These are phyloP conservation scores for Aphrocallistes beatrix DNA, from an alignment of 37 sponge, comb jelly and placozoan species.

Conservation along the genomic window DNA sequence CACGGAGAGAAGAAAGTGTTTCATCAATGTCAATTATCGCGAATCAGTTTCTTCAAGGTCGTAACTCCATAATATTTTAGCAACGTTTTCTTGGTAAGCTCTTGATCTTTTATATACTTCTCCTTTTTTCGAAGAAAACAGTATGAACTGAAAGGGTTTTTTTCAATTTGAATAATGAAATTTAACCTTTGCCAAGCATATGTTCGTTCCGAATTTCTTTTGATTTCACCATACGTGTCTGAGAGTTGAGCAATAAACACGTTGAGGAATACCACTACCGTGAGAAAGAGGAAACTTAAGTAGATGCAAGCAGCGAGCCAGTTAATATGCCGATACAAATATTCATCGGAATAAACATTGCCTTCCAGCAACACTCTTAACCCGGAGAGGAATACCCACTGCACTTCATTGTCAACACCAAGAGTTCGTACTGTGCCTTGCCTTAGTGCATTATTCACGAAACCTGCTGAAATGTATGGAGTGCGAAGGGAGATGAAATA, in stretches of 20 bases:
- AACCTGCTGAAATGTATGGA: background rate
- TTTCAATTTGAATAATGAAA: background rate
- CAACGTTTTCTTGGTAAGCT: too few species aligned
- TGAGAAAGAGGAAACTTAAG: background rate
- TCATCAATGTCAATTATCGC: too few species aligned
- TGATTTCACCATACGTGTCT: background rate
- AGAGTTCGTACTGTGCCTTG: background rate
- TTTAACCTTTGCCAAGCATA: background rate
- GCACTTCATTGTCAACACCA: background rate
- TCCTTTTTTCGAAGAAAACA: too few species aligned
- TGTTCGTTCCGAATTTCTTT: background rate
- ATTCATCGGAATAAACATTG: background rate
- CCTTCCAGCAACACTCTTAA: background rate
- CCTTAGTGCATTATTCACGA: background rate
- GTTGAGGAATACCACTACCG: background rate
- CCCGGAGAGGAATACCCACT: background rate
- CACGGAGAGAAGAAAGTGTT: too few species aligned
- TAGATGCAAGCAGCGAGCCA: background rate
- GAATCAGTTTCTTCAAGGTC: too few species aligned
- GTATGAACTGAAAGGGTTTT: background rate
- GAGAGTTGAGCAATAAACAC: constrained; percentile 1
- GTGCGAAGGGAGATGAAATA: background rate
- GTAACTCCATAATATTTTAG: too few species aligned
- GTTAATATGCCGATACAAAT: background rate
- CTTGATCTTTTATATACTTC: too few species aligned